These are phyloP conservation scores for Pseudococcus longispinus DNA, from an alignment of 2,888 invertebrate species.

Conservation along the genomic window DNA sequence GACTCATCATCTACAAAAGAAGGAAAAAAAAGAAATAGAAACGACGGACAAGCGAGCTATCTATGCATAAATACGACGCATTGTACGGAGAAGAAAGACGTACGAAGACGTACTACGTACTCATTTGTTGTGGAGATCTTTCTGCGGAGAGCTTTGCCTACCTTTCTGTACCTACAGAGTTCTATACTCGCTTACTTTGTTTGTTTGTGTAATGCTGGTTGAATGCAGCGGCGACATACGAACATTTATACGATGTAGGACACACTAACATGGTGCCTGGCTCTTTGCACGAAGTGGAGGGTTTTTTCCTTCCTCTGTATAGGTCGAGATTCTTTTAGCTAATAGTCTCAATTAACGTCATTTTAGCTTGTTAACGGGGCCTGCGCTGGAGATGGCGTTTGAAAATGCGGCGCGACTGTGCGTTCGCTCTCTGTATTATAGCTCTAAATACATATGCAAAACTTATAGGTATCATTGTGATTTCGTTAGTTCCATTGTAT, in stretches of 20 bases:
- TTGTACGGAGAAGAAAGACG: neutral
- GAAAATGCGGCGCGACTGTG: conserved; percentile 50
- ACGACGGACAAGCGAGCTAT: neutral
- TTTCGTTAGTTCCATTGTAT: conserved; percentile 51
- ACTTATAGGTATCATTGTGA: conserved; percentile 45
- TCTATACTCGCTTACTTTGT: neutral
- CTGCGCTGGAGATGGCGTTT: conserved; percentile 22
- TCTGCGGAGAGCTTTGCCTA: neutral
- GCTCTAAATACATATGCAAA: conserved; percentile 48
- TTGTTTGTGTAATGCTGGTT: neutral
- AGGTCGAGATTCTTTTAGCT: conserved; percentile 33
- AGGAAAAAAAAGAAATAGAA: neutral
- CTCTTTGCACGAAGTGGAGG: neutral
- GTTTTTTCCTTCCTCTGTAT: neutral
- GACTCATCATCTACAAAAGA: neutral
- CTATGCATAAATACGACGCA: neutral
- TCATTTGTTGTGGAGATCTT: neutral
- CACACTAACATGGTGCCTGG: neutral
- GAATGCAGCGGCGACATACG: neutral
- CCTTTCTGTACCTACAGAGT: no score
- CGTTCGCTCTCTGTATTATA: neutral
- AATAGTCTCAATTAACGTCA: conserved; percentile 57
- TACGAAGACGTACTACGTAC: no score
- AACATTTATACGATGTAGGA: conserved; percentile 6
- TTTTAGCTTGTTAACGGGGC: conserved; percentile 53